These are phyloP conservation scores for Actias luna DNA, from an alignment of 2,888 invertebrate genomes.

Conservation along the genomic window DNA sequence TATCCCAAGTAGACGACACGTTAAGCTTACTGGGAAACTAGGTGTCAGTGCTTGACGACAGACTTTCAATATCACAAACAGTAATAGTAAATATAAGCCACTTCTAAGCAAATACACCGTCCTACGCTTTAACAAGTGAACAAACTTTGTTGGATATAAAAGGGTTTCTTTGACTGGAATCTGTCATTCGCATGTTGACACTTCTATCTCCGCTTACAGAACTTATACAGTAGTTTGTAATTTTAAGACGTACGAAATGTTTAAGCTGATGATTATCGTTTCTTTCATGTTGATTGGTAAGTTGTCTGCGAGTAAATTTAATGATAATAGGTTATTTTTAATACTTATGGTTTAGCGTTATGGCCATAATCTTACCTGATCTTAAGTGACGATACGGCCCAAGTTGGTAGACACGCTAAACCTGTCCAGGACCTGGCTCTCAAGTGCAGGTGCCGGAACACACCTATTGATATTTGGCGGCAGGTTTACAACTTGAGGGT, in stretches of 20 bases:
- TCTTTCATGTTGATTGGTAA: slow-evolving; percentile 71
- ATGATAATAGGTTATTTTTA: no score
- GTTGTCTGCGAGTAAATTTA: slow-evolving; percentile 27
- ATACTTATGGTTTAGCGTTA: no score
- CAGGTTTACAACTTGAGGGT: no score
- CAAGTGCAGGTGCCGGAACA: no score
- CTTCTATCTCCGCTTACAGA: slow-evolving; percentile 28
- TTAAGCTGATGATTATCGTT: slow-evolving; percentile 61
- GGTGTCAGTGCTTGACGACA: neutral
- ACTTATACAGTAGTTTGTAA: neutral
- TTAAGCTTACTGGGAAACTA: no score
- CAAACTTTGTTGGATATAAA: slow-evolving; percentile 62
- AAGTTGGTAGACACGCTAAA: no score
- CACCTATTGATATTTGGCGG: no score
- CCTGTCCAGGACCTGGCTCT: no score
- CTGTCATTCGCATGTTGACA: slow-evolving; percentile 42
- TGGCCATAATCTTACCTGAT: no score
- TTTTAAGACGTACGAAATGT: slow-evolving; percentile 41
- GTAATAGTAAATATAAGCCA: neutral
- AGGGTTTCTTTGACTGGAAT: slow-evolving; percentile 26
- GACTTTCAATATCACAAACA: neutral
- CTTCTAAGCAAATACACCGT: slow-evolving; percentile 6
- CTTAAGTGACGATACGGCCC: no score
- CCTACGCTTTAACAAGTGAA: slow-evolving; percentile 43
- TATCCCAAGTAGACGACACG: no score